Evolutionary conservation across 2,797 vertebrate species (phyloP).

Genomic region (Lacerta bilineata): DNA sequence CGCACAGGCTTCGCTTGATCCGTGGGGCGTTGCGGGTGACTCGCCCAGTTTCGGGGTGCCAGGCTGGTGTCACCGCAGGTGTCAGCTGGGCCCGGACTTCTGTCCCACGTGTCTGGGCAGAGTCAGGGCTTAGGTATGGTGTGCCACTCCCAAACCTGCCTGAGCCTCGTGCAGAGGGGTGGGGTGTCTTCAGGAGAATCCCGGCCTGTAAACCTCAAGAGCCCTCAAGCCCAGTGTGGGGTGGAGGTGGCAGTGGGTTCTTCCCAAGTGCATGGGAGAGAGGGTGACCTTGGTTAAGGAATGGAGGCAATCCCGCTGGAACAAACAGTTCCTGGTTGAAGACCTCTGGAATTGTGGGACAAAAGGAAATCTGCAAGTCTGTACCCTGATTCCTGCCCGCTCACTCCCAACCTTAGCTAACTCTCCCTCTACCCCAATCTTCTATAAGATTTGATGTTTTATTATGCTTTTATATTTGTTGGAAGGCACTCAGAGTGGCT

Average conservation of each 20-base stretch:
- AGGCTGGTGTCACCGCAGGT: conserved; percentile 18
- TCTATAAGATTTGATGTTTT: background rate
- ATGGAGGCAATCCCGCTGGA: background rate
- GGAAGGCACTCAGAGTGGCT: too few species aligned
- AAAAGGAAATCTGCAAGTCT: too few species aligned
- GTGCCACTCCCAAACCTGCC: conserved; percentile 29
- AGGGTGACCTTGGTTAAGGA: background rate
- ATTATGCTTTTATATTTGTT: too few species aligned
- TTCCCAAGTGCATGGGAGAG: background rate
- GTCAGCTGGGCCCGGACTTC: conserved; percentile 36
- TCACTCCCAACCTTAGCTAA: background rate
- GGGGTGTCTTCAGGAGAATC: background rate
- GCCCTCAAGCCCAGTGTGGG: background rate
- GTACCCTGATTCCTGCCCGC: background rate
- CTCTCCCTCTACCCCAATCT: background rate
- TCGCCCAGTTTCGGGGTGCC: conserved; percentile 36
- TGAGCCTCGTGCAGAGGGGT: conserved; percentile 18
- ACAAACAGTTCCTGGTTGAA: background rate
- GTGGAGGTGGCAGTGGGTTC: background rate
- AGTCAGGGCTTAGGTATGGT: conserved; percentile 45
- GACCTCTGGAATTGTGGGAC: background rate
- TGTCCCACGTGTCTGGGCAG: conserved; percentile 26
- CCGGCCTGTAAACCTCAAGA: background rate
- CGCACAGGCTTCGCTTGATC: background rate
- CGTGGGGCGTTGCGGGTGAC: conserved; percentile 24